phyloP scores from a whole-genome alignment of 2,113 vertebrate species.

The Mystacornis crossleyi region DNA sequence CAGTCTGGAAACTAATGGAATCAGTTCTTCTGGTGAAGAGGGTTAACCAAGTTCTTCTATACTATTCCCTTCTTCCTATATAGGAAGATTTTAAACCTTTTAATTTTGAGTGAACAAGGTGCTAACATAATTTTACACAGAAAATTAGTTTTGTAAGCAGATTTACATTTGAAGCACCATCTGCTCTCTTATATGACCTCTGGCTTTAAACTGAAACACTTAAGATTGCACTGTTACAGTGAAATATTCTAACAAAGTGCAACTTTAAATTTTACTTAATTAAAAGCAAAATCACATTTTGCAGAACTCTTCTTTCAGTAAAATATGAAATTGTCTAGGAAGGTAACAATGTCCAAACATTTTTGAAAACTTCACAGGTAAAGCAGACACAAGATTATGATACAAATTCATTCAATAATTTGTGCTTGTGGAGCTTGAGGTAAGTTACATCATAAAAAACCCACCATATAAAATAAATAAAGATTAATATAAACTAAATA shows the following conservation, averaged over 20 bases:
- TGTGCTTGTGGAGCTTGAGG: neutral
- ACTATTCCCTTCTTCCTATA: neutral
- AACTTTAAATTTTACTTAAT: neutral
- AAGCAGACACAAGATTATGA: neutral
- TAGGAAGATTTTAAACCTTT: neutral
- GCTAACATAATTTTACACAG: neutral
- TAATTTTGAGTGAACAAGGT: neutral
- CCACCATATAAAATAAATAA: neutral
- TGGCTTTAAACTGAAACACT: neutral
- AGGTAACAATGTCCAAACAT: neutral
- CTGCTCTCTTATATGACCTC: neutral
- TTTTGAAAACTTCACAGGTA: neutral
- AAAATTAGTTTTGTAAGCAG: neutral
- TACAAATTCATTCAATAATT: neutral
- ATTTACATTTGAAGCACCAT: neutral
- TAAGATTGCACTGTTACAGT: neutral
- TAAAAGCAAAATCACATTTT: neutral
- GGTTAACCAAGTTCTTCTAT: neutral
- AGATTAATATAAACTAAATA: neutral
- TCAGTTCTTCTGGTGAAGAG: neutral
- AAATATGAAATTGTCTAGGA: neutral
- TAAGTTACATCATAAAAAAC: neutral
- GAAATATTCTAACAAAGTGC: neutral
- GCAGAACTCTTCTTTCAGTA: neutral
- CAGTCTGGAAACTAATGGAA: neutral